A percentile compares a stretch with the other conserved stretches of the same genome.
Evolutionary conservation across 2,888 invertebrate genomes (phyloP).

Genomic region (Hecatera dysodea): DNA sequence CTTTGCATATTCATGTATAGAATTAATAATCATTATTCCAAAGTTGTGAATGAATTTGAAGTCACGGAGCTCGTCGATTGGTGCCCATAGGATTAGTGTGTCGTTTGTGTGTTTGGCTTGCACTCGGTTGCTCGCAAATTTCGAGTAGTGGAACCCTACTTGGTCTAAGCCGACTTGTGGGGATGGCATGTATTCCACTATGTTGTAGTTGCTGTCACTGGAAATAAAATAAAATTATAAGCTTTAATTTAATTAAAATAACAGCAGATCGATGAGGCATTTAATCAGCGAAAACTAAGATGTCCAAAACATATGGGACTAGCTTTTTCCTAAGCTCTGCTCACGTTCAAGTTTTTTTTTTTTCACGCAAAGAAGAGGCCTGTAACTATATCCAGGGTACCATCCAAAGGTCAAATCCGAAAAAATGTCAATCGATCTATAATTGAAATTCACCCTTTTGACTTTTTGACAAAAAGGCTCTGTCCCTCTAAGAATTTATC

Average conservation of each 20-base stretch:
- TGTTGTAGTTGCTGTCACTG: slow-evolving; percentile 73
- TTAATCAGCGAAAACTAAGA: too few species aligned
- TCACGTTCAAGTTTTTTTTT: too few species aligned
- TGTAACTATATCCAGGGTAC: too few species aligned
- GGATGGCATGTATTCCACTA: slow-evolving; percentile 82
- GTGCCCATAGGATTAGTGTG: slow-evolving; percentile 82
- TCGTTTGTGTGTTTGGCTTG: slow-evolving; percentile 75
- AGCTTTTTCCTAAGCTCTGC: too few species aligned
- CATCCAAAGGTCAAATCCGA: too few species aligned
- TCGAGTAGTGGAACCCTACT: slow-evolving; percentile 84
- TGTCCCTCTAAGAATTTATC: too few species aligned
- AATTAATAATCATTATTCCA: slow-evolving; percentile 78
- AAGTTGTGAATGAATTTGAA: slow-evolving; percentile 80
- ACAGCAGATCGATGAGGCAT: too few species aligned
- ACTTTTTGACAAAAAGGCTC: too few species aligned
- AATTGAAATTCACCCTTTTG: too few species aligned
- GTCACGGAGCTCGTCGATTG: slow-evolving; percentile 70
- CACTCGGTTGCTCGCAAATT: slow-evolving; percentile 71
- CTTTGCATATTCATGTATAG: slow-evolving; percentile 79
- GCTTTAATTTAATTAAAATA: background rate
- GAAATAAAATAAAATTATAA: slow-evolving; percentile 51
- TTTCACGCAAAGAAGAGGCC: too few species aligned
- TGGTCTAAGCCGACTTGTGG: slow-evolving; percentile 84
- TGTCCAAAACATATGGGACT: too few species aligned
- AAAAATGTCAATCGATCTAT: too few species aligned